A percentile compares a stretch with the other conserved stretches of the same genome.
Evolutionary conservation across 2,113 vertebrate genomes (phyloP).

Genomic region (Passer domesticus): DNA sequence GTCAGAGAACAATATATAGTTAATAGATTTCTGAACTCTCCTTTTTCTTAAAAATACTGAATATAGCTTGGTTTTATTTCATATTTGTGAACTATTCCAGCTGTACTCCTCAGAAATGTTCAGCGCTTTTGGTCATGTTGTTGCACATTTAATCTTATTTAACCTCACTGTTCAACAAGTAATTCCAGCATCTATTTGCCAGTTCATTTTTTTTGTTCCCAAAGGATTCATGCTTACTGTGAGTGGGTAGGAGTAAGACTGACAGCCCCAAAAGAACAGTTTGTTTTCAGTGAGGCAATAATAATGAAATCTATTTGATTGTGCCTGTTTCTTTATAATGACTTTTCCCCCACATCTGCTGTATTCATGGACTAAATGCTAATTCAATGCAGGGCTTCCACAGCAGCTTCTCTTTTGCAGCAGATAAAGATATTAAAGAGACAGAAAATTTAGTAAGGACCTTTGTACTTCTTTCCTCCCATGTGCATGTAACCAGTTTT

Average conservation of each 20-base stretch:
- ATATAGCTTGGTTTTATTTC: background rate
- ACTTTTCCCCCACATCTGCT: background rate
- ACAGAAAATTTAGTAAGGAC: background rate
- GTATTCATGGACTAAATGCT: background rate
- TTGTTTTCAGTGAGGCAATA: background rate
- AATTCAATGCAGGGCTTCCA: background rate
- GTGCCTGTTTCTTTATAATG: background rate
- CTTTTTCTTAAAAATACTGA: background rate
- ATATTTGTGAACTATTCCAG: background rate
- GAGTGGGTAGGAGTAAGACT: background rate
- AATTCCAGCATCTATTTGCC: background rate
- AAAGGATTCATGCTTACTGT: background rate
- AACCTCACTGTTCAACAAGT: background rate
- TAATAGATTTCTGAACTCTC: background rate
- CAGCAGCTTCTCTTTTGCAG: background rate
- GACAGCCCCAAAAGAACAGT: background rate
- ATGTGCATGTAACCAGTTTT: background rate
- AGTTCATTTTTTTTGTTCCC: background rate
- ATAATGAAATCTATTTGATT: background rate
- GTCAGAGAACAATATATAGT: background rate
- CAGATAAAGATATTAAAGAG: background rate
- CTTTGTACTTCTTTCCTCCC: background rate
- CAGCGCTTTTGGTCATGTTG: background rate
- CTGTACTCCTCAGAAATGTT: background rate
- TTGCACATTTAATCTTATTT: background rate